Conservation (phyloP, 1,140 invertebrate species). For the Limonius californicus region DNA sequence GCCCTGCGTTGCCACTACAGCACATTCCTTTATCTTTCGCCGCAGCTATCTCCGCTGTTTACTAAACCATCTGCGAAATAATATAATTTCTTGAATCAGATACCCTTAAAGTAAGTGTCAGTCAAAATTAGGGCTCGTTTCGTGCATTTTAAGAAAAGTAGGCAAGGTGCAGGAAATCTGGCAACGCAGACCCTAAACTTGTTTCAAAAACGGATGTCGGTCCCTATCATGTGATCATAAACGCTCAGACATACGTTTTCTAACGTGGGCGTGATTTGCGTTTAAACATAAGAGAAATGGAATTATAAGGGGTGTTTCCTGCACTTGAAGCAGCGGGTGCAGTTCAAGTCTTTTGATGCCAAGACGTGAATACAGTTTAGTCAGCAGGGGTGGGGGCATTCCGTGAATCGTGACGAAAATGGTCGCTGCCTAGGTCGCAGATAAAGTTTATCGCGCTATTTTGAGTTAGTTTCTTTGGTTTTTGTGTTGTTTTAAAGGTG, state of each 20-base stretch:
- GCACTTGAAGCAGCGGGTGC: no score
- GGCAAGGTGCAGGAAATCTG: conserved; percentile 31
- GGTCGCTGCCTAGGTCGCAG: conserved; percentile 43
- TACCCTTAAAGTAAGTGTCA: no score
- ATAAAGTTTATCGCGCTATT: conserved; percentile 33
- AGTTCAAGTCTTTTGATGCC: conserved; percentile 28
- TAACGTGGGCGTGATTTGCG: no score
- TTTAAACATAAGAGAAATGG: no score
- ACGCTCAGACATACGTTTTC: conserved; percentile 29
- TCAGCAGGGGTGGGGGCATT: conserved; percentile 44
- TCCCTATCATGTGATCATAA: conserved; percentile 36
- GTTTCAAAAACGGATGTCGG: conserved; percentile 64
- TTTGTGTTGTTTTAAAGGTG: conserved; percentile 20
- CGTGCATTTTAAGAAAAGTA: conserved; percentile 20
- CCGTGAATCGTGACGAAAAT: conserved; percentile 48
- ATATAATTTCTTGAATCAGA: no score
- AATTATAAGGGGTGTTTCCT: no score
- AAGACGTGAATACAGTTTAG: conserved; percentile 46
- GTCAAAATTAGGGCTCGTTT: neutral
- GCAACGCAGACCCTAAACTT: conserved; percentile 58
- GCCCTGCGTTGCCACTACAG: conserved; percentile 57
- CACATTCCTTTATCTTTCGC: neutral
- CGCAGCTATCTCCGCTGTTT: no score
- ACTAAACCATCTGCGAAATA: no score
- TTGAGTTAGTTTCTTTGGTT: conserved; percentile 34